Evolutionary conservation across 2,888 invertebrate species (phyloP), one percentile per base, ranked within the genome.

Genomic region (Cylloceria caligata): DNA sequence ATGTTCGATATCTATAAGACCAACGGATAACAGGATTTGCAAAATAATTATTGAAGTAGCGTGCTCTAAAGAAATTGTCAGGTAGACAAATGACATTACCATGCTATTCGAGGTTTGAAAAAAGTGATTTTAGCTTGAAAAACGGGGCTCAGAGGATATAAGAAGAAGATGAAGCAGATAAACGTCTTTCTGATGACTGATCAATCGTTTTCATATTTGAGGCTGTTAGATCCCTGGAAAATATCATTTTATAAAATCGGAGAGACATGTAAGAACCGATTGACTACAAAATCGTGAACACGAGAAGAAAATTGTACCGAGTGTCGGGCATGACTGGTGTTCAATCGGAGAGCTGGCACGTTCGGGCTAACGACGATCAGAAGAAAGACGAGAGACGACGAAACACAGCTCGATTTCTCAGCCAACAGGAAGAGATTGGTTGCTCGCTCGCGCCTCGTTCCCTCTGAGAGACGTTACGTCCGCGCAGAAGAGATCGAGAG

Each of bases 371-470:
- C 64, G 64, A 64, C 34, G 64, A 64, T 21, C 64, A 34, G 16
- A 4, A 36, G 34, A 16, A 39, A 13, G 27, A 57, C 30, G 57
- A 36, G 71, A 47, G 19, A 21, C 57, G 60, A 27, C 42, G 72
- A 72, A 60, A 47, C 36, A 72, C 19, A 47, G 34, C 45, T 42
- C 72, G 72, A 72, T 60, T 72, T 72, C 45, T 47, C 72, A 60
- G 72, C 60, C 21, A 60, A 34, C 72, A 72, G 72, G 72, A 72
- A 72, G 72, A 72, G 72, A 72, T 72, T 72, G 72, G 72, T 60
- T 21, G 72, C 19, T 13, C 39, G 64, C n/a, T 60, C 36, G 60
- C 55, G 69, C 57, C 71, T 60, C 71, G 60, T 72, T 72, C 42
- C 27, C 45, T 60, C 34, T 13, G 13, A 30, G 60, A 30, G 45